phyloP scores from a whole-genome alignment of 2,888 invertebrate species.

The Catotricha subobsoleta region DNA sequence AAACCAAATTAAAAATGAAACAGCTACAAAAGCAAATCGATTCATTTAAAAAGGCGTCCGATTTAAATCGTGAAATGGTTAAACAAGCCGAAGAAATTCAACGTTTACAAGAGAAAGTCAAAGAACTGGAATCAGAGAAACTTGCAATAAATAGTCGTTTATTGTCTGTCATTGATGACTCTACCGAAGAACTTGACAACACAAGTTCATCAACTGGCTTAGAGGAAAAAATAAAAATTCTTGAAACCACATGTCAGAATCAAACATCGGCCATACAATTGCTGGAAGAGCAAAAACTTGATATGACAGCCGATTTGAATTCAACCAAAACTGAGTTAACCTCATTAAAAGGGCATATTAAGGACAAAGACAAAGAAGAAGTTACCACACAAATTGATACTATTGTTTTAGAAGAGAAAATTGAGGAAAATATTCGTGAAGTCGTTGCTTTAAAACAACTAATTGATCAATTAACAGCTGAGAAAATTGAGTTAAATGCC shows the following conservation, averaged over 20 bases:
- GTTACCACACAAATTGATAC: slow-evolving; percentile 63
- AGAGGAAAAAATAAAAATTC: slow-evolving; percentile 19
- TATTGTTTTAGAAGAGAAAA: slow-evolving; percentile 60
- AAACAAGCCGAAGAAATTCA: slow-evolving; percentile 42
- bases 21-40: slow-evolving; percentile 58
- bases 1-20: slow-evolving; percentile 55
- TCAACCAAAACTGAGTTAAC: slow-evolving; percentile 41
- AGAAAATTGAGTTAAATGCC: slow-evolving; percentile 39
- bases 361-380: slow-evolving; percentile 42
- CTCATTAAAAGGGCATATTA: slow-evolving; percentile 40
- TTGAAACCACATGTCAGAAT: slow-evolving; percentile 19
- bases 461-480: slow-evolving; percentile 34
- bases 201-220: slow-evolving; percentile 32
- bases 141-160: slow-evolving; percentile 49
- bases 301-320: slow-evolving; percentile 42
- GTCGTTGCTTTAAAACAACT: slow-evolving; percentile 31
- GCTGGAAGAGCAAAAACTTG: slow-evolving; percentile 47
- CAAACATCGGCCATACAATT: slow-evolving; percentile 18
- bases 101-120: slow-evolving; percentile 52
- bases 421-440: slow-evolving; percentile 32
- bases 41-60: slow-evolving; percentile 44
- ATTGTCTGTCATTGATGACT: neutral
- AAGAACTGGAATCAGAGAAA: slow-evolving; percentile 78
- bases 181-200: slow-evolving; percentile 34
- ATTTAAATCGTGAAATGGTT: slow-evolving; percentile 47